phyloP scores from a whole-genome alignment of 2,888 invertebrate genomes.

The Aromia moschata region DNA sequence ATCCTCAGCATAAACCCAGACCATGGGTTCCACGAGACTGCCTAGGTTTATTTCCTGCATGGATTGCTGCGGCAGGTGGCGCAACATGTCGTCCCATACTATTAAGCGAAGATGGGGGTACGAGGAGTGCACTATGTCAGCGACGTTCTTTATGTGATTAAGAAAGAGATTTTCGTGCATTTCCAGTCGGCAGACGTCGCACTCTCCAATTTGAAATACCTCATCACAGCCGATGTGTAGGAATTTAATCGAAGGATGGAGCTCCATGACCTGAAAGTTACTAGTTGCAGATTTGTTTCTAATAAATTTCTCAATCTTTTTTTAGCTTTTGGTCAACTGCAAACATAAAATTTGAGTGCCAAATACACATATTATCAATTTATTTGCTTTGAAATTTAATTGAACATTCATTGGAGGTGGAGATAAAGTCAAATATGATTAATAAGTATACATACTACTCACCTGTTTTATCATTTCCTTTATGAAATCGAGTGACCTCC shows the following conservation, averaged over 20 bases:
- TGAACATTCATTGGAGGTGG: no score
- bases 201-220: slow-evolving; percentile 76
- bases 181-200: slow-evolving; percentile 68
- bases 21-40: slow-evolving; percentile 78
- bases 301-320: no score
- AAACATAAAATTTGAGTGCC: no score
- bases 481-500: slow-evolving; percentile 70
- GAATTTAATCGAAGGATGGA: slow-evolving; percentile 61
- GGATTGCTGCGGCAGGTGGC: slow-evolving; percentile 70
- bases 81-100: slow-evolving; percentile 85
- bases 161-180: slow-evolving; percentile 69
- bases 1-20: slow-evolving; percentile 82
- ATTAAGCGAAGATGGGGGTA: slow-evolving; percentile 71
- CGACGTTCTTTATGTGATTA: slow-evolving; percentile 70
- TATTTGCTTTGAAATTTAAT: no score
- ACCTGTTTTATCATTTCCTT: slow-evolving; percentile 77
- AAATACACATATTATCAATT: no score
- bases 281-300: no score
- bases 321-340: no score
- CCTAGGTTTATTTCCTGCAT: slow-evolving; percentile 72
- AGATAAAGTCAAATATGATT: no score
- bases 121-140: slow-evolving; percentile 68
- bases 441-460: slow-evolving; percentile 48
- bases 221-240: slow-evolving; percentile 82
- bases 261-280: slow-evolving; percentile 54